Evolutionary conservation across 1,140 invertebrate genomes (phyloP).

Genomic region (Pemphigus obesinymphae): DNA sequence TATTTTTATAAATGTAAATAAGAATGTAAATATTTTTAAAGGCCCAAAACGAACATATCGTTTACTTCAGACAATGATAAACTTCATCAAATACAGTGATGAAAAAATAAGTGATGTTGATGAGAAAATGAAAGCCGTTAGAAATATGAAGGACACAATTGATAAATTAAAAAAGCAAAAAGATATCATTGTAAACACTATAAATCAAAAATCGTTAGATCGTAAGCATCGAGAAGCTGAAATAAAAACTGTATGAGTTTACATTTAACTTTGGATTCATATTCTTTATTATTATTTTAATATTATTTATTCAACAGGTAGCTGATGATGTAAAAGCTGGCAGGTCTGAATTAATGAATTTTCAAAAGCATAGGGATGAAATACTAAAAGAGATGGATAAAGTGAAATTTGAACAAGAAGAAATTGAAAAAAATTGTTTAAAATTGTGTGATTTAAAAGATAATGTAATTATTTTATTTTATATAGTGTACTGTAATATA

Average conservation of each 20-base stretch:
- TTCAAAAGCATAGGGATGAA: constrained; percentile 12
- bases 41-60: constrained; percentile 21
- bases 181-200: background rate
- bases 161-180: constrained; percentile 25
- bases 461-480: constrained; percentile 19
- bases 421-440: constrained; percentile 13
- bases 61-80: constrained; percentile 23
- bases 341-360: background rate
- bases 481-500: too few relatives aligned
- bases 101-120: constrained; percentile 28
- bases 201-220: constrained; percentile 5
- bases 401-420: constrained; percentile 5
- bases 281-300: background rate
- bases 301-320: background rate
- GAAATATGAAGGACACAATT: constrained; percentile 30
- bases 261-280: background rate
- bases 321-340: background rate
- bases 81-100: constrained; percentile 35
- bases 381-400: constrained; percentile 15
- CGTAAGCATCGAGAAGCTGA: constrained; percentile 12
- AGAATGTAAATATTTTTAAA: background rate
- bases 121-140: constrained; percentile 24
- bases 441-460: constrained; percentile 3
- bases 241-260: background rate
- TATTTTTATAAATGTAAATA: background rate